Base-by-base conservation (phyloP, 23 tunicate genomes). In the Phallusia fumigata region DNA sequence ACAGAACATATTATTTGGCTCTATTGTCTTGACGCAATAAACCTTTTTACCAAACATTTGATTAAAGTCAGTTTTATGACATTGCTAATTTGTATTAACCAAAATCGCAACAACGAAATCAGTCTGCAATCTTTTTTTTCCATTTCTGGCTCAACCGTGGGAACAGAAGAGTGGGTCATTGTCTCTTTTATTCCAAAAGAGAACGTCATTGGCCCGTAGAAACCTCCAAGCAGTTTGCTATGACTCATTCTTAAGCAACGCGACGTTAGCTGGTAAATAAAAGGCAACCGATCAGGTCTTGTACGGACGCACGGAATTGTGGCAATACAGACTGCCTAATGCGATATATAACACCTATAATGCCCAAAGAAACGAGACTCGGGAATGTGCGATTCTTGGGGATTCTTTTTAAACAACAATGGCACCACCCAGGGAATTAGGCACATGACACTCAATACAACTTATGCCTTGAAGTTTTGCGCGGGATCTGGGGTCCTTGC, bases 381-480 rank as follows among this genome's bases (percentile, higher is more conserved):
- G 47, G 10, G 47, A 40, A 40, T 10, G 47, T 5, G 47, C 47
- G 47, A 40, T 5, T 40, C 5, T 40, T 40, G 47, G 10, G 47
- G 47, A 40, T 40, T 40, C 47, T 40, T 40, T 11, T 16, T 24
- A 58, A 58, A 58, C 69, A 58, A 58, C 69, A 58, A 58, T 58
- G 13, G 16, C 8, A 24, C 69, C 69, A 58, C 69, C 69, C 69
- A 58, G 28, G 28, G 69, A 21, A 58, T 58, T 58, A 58, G 28
- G 69, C 69, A 58, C 69, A 6, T 58, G 69, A 58, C 69, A 58
- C 69, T 58, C 69, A 58, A 58, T 58, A 11, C 69, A 21, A 24
- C 69, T 22, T 24, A 58, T 24, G 28, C 69, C 69, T 58, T 58
- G 69, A 58, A 58, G 69, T 58, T 21, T 24, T 21, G 69, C 69